These are phyloP conservation scores for Cyanoliseus patagonus DNA, from an alignment of 2,113 vertebrate species.

Conservation along the genomic window DNA sequence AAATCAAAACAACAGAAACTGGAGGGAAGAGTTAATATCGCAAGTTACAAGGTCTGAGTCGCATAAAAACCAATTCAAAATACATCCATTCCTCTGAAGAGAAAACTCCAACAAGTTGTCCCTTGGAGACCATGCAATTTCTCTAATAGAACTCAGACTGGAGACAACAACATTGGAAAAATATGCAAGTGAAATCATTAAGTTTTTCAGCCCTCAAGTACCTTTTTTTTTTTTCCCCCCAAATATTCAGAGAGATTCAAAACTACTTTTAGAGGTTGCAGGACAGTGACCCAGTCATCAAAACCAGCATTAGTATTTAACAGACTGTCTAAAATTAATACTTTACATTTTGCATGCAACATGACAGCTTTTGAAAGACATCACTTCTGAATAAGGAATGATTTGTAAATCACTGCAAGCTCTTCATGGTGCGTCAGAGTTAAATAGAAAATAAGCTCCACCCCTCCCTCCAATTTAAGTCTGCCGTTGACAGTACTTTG, in stretches of 20 bases:
- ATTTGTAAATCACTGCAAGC: background rate
- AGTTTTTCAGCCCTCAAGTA: background rate
- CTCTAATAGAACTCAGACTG: background rate
- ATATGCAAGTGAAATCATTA: background rate
- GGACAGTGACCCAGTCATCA: background rate
- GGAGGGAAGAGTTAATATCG: background rate
- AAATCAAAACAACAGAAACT: background rate
- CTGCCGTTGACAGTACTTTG: background rate
- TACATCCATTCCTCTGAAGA: background rate
- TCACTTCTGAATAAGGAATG: background rate
- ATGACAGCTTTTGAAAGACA: constrained; percentile 2
- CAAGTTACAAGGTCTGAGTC: background rate
- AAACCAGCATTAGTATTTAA: background rate
- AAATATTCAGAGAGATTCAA: background rate
- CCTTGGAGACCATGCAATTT: background rate
- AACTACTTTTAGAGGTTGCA: background rate
- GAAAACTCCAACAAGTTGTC: background rate
- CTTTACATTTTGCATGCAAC: background rate
- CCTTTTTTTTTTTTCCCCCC: background rate
- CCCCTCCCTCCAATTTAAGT: background rate
- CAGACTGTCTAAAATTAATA: background rate
- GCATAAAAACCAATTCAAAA: background rate
- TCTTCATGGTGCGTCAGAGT: background rate
- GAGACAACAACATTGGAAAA: background rate
- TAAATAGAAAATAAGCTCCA: background rate